These are phyloP conservation scores for Xerus rutilus DNA, from an alignment of 2,797 vertebrate species.

Conservation along the genomic window DNA sequence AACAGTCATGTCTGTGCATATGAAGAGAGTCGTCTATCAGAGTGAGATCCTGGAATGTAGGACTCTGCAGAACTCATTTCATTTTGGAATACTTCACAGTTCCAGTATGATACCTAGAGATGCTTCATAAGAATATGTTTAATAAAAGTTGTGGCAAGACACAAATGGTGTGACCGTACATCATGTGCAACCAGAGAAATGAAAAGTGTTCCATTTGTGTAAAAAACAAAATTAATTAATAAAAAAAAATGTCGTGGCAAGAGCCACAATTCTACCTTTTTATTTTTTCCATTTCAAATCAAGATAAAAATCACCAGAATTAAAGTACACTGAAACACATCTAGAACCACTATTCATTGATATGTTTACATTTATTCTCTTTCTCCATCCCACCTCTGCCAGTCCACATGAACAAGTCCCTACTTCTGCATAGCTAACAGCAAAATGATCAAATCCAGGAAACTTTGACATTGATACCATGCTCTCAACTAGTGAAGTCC, in stretches of 20 bases:
- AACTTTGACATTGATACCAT: neutral
- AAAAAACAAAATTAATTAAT: no score
- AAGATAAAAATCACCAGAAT: neutral
- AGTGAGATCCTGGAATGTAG: neutral
- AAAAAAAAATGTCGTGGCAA: neutral
- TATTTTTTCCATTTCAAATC: neutral
- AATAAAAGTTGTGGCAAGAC: neutral
- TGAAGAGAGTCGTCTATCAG: neutral
- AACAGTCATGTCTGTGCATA: fast-evolving
- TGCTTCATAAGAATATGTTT: neutral
- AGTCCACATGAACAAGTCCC: neutral
- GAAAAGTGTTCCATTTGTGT: no score
- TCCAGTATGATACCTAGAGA: fast-evolving
- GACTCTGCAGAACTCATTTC: fast-evolving
- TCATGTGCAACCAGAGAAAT: no score
- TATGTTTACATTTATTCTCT: neutral
- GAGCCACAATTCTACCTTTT: neutral
- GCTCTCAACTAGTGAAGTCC: neutral
- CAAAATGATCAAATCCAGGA: neutral
- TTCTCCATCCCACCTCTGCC: neutral
- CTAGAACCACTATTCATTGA: neutral
- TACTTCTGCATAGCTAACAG: neutral
- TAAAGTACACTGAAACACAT: neutral
- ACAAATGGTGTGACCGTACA: no score
- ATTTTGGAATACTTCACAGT: neutral